Conservation (phyloP, 1,140 invertebrate genomes). For the Drosophila ananassae region DNA sequence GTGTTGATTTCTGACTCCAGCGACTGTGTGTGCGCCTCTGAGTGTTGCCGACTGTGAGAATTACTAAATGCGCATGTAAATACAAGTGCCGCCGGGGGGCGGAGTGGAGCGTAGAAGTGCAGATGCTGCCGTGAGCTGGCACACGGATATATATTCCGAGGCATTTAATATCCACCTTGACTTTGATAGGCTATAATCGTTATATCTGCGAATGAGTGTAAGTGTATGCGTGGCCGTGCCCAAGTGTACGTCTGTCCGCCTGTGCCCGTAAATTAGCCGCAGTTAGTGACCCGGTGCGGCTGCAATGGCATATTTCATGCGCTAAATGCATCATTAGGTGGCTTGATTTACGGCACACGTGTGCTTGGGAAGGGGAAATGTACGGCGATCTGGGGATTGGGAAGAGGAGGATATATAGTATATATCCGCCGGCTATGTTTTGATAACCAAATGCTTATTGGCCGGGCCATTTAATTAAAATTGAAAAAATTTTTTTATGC, state of each 20-base stretch:
- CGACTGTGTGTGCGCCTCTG: constrained; percentile 5
- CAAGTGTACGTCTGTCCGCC: too few relatives aligned
- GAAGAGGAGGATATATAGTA: constrained; percentile 16
- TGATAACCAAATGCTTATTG: constrained; percentile 22
- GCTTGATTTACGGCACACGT: constrained; percentile 74
- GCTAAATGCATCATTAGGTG: constrained; percentile 81
- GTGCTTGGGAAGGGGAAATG: constrained; percentile 20
- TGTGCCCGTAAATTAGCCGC: constrained; percentile 75
- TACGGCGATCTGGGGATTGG: not conserved
- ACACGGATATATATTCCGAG: constrained; percentile 52
- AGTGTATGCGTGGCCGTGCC: constrained; percentile 7
- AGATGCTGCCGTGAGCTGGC: constrained; percentile 16
- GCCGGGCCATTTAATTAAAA: constrained; percentile 50
- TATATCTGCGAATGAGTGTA: constrained; percentile 3
- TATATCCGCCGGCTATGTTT: constrained; percentile 12
- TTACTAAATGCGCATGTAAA: constrained; percentile 66
- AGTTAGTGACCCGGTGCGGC: constrained; percentile 76
- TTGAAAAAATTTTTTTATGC: constrained; percentile 49
- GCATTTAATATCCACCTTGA: constrained; percentile 80
- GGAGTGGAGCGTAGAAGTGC: constrained; percentile 6
- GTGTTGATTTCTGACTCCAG: constrained; percentile 66
- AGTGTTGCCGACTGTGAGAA: constrained; percentile 62
- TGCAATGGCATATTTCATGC: constrained; percentile 79
- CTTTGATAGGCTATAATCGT: constrained; percentile 73
- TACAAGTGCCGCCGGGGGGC: constrained; percentile 8